Base-by-base conservation (phyloP, 2,888 invertebrate species). In the Reticulitermes lucifugus region DNA sequence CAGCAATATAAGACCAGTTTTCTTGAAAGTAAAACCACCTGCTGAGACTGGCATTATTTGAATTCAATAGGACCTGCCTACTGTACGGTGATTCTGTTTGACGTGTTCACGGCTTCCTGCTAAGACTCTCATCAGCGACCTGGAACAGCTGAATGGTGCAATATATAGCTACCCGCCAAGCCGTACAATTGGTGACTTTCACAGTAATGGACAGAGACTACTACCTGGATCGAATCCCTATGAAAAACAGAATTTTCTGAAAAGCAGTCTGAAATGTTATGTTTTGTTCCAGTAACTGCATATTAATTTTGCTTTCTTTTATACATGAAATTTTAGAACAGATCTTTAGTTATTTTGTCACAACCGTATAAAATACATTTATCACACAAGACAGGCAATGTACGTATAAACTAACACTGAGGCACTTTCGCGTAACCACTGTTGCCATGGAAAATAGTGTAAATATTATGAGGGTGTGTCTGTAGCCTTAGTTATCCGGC, bases 31-130 rank as follows among this genome's bases (percentile, higher is more conserved):
- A 65, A 14, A 65, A 25, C 6, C 65, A 65, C 65, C 65, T 65
- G 65, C 65, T 65, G n/a, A 65, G 25, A 65, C 65, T 65, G n/a
- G n/a, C 65, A 65, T 65, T 65, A 65, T n/a, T 65, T 65, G 65
- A 65, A 25, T 65, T 65, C 65, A 65, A 25, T 65, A 65, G 65
- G 65, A 3, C n/a, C 9, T n/a, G 2, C 65, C 65, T n/a, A 25
- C 65, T n/a, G 10, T 12, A 65, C 25, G 9, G 65, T 25, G 9
- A 65, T 65, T 65, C 65, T 65, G 25, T 65, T 25, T n/a, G 65
- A 10, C 65, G n/a, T n/a, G 4, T 65, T 25, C 14, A n/a, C 25
- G n/a, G 25, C 25, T 65, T n/a, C n/a, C 25, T 7, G 7, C 25
- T 25, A n/a, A 65, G n/a, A 65, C 14, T 65, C 25, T 6, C n/a